phyloP scores from a whole-genome alignment of 2,888 invertebrate genomes.

The Deilephila elpenor region DNA sequence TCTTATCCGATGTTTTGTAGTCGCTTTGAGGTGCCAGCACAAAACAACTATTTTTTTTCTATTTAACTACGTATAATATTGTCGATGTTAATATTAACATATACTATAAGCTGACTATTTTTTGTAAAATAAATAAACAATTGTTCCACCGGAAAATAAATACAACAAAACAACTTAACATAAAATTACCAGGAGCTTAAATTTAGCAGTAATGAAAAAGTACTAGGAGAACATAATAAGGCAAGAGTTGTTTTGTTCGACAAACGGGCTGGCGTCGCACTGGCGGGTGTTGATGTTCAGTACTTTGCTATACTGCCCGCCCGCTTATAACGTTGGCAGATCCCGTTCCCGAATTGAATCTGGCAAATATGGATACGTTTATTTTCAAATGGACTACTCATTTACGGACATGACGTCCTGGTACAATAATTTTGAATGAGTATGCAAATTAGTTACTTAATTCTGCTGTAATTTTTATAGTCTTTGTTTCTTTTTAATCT shows the following conservation, averaged over 20 bases:
- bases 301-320: background rate
- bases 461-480: background rate
- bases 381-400: background rate
- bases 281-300: slow-evolving; percentile 4
- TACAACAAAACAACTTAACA: background rate
- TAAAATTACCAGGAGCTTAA: slow-evolving; percentile 4
- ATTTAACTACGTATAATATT: no score
- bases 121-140: no score
- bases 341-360: background rate
- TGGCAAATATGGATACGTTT: background rate
- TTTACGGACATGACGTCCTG: background rate
- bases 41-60: no score
- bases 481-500: background rate
- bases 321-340: slow-evolving; percentile 1
- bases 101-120: no score
- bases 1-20: no score
- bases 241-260: background rate
- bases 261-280: background rate
- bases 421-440: background rate
- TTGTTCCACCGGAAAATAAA: no score
- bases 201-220: background rate
- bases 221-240: slow-evolving; percentile 1
- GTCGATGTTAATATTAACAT: no score
- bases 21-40: no score
- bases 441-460: background rate